Conservation (phyloP, 2,797 vertebrate species). For the Loriculus beryllinus region DNA sequence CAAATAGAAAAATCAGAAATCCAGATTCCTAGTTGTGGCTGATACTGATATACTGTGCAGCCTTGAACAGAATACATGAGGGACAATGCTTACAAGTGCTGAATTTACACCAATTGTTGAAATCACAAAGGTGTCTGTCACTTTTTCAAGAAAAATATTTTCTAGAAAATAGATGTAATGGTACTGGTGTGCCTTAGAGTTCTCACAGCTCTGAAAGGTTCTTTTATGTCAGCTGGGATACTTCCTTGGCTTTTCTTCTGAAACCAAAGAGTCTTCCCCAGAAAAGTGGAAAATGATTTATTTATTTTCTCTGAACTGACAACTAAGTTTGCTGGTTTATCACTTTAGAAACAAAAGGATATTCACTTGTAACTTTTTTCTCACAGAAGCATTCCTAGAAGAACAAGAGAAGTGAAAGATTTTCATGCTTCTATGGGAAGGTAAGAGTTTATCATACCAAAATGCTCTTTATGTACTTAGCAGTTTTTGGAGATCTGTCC, state of each 20-base stretch:
- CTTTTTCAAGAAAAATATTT: not conserved
- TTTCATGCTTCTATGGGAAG: not conserved
- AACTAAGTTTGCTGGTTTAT: not conserved
- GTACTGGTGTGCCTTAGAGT: not conserved
- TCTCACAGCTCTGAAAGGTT: not conserved
- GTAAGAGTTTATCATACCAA: not conserved
- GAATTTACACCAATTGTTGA: not conserved
- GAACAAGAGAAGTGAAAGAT: not conserved
- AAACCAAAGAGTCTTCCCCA: not conserved
- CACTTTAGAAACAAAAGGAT: not conserved
- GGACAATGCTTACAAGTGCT: not conserved
- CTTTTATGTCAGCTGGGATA: not conserved
- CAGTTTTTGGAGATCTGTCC: not conserved
- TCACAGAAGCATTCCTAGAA: not conserved
- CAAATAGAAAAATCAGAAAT: not conserved
- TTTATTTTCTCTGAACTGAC: not conserved
- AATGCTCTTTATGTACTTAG: not conserved
- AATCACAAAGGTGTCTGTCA: not conserved
- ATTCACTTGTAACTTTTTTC: not conserved
- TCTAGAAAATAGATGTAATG: not conserved
- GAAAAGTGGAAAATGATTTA: not conserved
- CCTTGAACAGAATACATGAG: not conserved
- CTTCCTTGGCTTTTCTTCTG: not conserved
- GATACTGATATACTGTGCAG: not conserved
- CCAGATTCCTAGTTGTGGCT: not conserved